Conservation (phyloP, 2,113 vertebrate species). For the Myiagra hebetior region DNA sequence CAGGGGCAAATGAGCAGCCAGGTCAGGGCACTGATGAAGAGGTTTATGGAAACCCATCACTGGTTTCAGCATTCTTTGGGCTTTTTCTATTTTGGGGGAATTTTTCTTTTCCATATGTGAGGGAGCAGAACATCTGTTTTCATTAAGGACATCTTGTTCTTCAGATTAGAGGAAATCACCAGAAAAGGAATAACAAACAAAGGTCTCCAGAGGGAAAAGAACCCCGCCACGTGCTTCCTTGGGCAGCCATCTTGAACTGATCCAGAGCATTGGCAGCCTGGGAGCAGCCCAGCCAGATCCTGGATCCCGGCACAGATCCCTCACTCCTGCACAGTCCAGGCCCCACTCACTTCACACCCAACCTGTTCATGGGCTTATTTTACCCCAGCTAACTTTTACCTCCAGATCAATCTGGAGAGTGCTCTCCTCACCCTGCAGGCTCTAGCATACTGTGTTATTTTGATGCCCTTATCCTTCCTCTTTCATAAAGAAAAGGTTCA, state of each 20-base stretch:
- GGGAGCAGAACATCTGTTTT: constrained; percentile 57
- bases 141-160: constrained; percentile 55
- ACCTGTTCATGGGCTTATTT: background rate
- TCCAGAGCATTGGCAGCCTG: background rate
- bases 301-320: rapidly evolving
- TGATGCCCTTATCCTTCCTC: background rate
- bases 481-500: background rate
- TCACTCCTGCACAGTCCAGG: rapidly evolving
- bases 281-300: background rate
- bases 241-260: constrained; percentile 6
- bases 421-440: background rate
- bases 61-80: background rate
- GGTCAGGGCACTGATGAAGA: background rate
- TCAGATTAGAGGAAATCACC: constrained; percentile 50
- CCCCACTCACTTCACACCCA: background rate
- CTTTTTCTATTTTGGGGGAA: constrained; percentile 7
- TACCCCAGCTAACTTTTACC: background rate
- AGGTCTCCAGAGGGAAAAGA: constrained; percentile 4
- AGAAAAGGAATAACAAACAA: constrained; percentile 47
- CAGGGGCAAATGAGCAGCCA: background rate
- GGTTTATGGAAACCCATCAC: background rate
- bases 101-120: constrained; percentile 1
- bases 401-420: background rate
- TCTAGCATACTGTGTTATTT: background rate
- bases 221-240: background rate